Evolutionary conservation across 2,888 invertebrate genomes (phyloP), one percentile per base, ranked within the genome.

Genomic region (Conomelus anceps): DNA sequence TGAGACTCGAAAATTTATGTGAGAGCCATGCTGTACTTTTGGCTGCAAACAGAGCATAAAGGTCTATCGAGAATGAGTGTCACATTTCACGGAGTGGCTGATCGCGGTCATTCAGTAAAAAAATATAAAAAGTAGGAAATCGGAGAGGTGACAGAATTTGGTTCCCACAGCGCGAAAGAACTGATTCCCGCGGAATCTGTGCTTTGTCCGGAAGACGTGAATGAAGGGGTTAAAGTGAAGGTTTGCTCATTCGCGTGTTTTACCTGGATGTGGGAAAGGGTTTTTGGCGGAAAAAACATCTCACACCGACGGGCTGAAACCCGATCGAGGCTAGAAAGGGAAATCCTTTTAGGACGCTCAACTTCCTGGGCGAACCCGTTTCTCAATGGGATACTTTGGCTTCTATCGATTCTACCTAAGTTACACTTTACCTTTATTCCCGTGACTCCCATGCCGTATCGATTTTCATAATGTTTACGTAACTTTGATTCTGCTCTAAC

Each of bases 181-280:
- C 26, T 26, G 26, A 63, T 63, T 63, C 63, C n/a, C 63, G 63
- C 63, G 63, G 63, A 63, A 63, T 63, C n/a, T 63, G n/a, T 4
- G 3, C 63, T n/a, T 63, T 63, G 63, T 63, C 63, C 63, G 63
- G 63, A 63, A 63, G 26, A 26, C 26, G 26, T 26, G 26, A 22
- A 17, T n/a, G 86, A 86, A 86, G 86, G 86, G 86, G 86, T 86
- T 24, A 86, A 22, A 22, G 86, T 22, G 86, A 20, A 24, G 86
- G 63, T 26, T 26, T 26, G 26, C 26, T 23, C 84, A 20, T 84
- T 20, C 7, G 22, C 4, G 22, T 86, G 86, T 26, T 86, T 86
- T 86, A 86, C 86, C 86, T 86, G 86, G 24, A 86, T 86, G 86
- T 86, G 86, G 86, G 86, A 86, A 86, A 86, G 86, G 86, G 86